Conservation (phyloP, 2,888 invertebrate genomes). For the Amaurobius ferox region DNA sequence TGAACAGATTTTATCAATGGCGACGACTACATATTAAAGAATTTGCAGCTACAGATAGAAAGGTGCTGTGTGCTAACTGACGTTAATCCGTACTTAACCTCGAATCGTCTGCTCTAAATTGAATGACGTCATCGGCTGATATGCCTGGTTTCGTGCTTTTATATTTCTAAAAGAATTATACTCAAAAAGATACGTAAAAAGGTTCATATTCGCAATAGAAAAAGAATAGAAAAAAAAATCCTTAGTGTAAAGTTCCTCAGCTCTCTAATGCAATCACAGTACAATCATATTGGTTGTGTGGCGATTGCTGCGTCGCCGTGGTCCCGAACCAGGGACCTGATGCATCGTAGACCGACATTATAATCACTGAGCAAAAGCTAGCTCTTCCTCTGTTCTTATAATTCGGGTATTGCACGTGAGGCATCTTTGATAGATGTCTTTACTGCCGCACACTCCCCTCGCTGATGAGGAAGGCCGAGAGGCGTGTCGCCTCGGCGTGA, state of each 20-base stretch:
- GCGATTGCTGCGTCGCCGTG: too few species aligned
- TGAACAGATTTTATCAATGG: not conserved
- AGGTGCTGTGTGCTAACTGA: conserved; percentile 28
- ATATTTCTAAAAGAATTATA: not conserved
- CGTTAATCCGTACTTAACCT: conserved; percentile 59
- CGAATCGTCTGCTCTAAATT: conserved; percentile 22
- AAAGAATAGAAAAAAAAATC: too few species aligned
- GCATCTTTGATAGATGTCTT: too few species aligned
- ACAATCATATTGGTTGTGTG: not conserved
- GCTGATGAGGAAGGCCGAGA: too few species aligned
- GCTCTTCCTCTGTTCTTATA: too few species aligned
- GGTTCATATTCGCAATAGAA: too few species aligned
- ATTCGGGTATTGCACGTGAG: too few species aligned
- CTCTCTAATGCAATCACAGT: not conserved
- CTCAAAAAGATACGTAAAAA: not conserved
- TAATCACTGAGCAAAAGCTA: too few species aligned
- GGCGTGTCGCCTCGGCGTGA: too few species aligned
- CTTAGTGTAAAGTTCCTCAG: not conserved
- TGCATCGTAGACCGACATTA: too few species aligned
- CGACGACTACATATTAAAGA: not conserved
- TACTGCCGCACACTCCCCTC: too few species aligned
- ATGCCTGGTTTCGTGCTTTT: not conserved
- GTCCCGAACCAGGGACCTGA: too few species aligned
- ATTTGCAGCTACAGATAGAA: conserved; percentile 9
- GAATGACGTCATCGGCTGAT: conserved; percentile 36